A percentile compares a stretch with the other conserved stretches of the same genome.
Conservation (phyloP, 2,888 invertebrate species). For the Anticlea derivata region DNA sequence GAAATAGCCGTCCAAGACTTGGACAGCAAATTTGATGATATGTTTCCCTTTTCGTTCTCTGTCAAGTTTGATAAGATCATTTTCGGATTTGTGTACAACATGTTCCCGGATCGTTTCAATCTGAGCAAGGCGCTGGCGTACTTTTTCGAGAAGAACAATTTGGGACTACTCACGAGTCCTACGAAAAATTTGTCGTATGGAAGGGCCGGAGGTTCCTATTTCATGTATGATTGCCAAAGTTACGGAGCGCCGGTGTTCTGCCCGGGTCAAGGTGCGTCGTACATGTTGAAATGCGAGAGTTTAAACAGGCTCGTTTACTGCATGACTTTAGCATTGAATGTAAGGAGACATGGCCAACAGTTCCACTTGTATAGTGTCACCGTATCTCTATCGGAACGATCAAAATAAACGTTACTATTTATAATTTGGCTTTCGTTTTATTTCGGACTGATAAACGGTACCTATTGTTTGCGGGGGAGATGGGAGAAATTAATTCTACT, state of each 20-base stretch:
- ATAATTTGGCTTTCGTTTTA: not conserved
- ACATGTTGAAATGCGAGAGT: constrained; percentile 84
- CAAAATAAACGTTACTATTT: constrained; percentile 50
- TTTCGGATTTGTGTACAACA: constrained; percentile 85
- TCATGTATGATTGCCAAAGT: constrained; percentile 87
- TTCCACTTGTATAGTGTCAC: constrained; percentile 75
- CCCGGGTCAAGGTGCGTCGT: constrained; percentile 83
- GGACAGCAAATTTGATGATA: constrained; percentile 73
- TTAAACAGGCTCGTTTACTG: constrained; percentile 86
- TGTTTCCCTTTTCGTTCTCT: constrained; percentile 84
- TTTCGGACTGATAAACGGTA: too few relatives aligned
- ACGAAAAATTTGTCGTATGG: constrained; percentile 82
- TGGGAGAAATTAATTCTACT: too few relatives aligned
- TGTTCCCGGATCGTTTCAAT: constrained; percentile 83
- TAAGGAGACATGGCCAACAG: constrained; percentile 79
- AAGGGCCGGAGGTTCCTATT: constrained; percentile 80
- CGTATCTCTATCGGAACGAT: constrained; percentile 55
- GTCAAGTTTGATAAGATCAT: constrained; percentile 82
- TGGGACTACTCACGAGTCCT: constrained; percentile 83
- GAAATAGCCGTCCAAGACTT: constrained; percentile 84
- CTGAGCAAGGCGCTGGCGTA: constrained; percentile 85
- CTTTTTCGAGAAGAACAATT: constrained; percentile 80
- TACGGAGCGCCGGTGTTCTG: constrained; percentile 85
- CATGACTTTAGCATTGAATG: constrained; percentile 84
- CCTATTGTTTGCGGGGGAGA: too few relatives aligned